Evolutionary conservation across 2,888 invertebrate genomes (phyloP).

Genomic region (Coenonympha glycerion): DNA sequence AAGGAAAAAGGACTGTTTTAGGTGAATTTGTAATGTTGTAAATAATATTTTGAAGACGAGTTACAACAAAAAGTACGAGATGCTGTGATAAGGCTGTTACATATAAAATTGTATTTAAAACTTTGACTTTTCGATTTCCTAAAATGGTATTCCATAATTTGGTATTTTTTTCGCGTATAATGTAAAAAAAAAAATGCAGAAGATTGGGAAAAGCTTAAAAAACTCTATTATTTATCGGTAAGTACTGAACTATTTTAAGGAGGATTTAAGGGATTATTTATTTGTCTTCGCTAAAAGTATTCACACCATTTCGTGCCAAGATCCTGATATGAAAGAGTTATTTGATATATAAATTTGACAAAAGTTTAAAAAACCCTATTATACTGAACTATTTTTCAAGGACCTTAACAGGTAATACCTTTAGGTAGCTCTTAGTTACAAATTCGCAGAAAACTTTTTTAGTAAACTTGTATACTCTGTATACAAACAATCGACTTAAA

Average conservation of each 20-base stretch:
- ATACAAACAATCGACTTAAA: slow-evolving; percentile 41
- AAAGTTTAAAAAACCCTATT: neutral
- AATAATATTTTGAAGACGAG: slow-evolving; percentile 24
- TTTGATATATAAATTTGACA: neutral
- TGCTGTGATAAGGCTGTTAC: slow-evolving; percentile 50
- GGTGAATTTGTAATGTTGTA: neutral
- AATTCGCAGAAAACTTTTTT: slow-evolving; percentile 21
- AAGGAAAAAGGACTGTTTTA: slow-evolving; percentile 15
- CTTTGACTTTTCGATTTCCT: slow-evolving; percentile 5
- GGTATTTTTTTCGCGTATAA: neutral
- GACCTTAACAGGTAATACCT: neutral
- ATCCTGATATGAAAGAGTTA: neutral
- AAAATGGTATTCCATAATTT: slow-evolving; percentile 9
- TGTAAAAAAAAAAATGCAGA: no score
- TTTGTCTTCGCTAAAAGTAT: neutral
- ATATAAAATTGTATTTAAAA: slow-evolving; percentile 34
- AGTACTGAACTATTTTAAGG: no score
- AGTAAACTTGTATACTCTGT: slow-evolving; percentile 29
- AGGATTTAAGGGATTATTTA: no score
- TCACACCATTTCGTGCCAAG: no score
- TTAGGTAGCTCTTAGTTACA: neutral
- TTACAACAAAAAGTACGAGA: slow-evolving; percentile 54
- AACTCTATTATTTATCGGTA: no score
- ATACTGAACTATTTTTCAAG: neutral
- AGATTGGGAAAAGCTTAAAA: no score